Evolutionary conservation across 2,888 invertebrate genomes (phyloP).

Genomic region (Sinohyriopsis cumingii): DNA sequence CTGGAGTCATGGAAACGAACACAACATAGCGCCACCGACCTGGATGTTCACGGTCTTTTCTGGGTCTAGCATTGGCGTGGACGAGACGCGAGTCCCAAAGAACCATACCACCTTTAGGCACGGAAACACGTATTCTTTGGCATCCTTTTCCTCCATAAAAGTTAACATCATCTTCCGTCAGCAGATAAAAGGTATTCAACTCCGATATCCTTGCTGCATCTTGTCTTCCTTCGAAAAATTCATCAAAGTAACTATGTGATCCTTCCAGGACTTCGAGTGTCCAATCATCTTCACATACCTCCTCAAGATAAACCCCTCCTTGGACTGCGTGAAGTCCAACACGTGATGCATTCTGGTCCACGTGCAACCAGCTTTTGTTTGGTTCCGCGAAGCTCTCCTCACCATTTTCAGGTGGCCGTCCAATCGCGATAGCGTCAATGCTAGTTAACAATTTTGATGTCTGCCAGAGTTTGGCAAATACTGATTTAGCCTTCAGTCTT

Average conservation of each 20-base stretch:
- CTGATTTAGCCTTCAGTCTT: slow-evolving; percentile 28
- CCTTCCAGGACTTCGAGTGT: slow-evolving; percentile 42
- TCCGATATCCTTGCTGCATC: not conserved
- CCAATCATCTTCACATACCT: slow-evolving; percentile 47
- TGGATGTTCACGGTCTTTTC: slow-evolving; percentile 20
- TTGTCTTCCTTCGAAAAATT: slow-evolving; percentile 21
- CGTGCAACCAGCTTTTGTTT: slow-evolving; percentile 16
- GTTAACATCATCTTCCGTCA: slow-evolving; percentile 11
- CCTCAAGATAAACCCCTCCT: slow-evolving; percentile 41
- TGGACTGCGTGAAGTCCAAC: slow-evolving; percentile 49
- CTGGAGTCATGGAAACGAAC: slow-evolving; percentile 50
- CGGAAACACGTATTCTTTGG: slow-evolving; percentile 23
- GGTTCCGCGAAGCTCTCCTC: not conserved
- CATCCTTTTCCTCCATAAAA: slow-evolving; percentile 28
- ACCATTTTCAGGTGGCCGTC: slow-evolving; percentile 36
- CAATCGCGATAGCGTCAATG: slow-evolving; percentile 43
- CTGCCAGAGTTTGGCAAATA: slow-evolving; percentile 41
- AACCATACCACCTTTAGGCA: slow-evolving; percentile 47
- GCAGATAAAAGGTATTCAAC: no score
- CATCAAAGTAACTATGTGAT: slow-evolving; percentile 34
- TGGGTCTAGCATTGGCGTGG: slow-evolving; percentile 43
- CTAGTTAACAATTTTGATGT: slow-evolving; percentile 46
- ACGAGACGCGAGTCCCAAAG: slow-evolving; percentile 51
- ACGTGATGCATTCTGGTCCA: slow-evolving; percentile 41
- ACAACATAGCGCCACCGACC: slow-evolving; percentile 45